Base-by-base conservation (phyloP, 35 echinoderm and acorn worm species). In the Stichopus chloronotus region DNA sequence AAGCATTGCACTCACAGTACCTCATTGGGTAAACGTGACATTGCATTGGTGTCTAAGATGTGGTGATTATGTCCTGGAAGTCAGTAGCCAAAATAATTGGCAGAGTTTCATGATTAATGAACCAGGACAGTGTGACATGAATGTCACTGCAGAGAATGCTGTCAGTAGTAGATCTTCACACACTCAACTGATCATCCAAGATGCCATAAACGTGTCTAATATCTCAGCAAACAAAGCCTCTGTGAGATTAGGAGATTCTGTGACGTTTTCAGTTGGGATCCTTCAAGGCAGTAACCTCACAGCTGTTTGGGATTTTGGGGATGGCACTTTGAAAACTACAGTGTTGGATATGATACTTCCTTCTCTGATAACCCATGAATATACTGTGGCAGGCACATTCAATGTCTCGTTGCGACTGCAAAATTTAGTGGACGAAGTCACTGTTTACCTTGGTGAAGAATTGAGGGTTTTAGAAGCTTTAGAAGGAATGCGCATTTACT, bases 281-380 rank as follows among this genome's bases (percentile, higher is more conserved):
- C 52, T 59, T 12, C 7, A 53, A 58, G 90, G 90, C 7, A 78
- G 71, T 14, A 79, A 91, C 25, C 58, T 91, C 30, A 57, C 69
- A 7, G 69, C 55, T 5, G 16, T 79, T 12, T 91, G 90, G 90
- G 19, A 91, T 22, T 91, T 91, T 91, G 90, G 90, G 25, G 90
- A 91, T 79, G 72, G 17, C 24, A 53, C 59, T 8, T 30, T 22
- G n/a, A 25, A 89, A 54, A 9, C 19, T 11, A 72, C 71, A 21
- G 17, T 5, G 17, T 6, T 72, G 13, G 52, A 53, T 52, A 22
- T 17, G 57, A 53, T 8, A 22, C 25, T 63, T 21, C 14, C 22
- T 13, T 52, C 25, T 9, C 19, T 58, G 52, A n/a, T 85, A 25
- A 25, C 87, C 71, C 87, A 89, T 89, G 52, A 89, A 89, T 89